Percentiles rank a stretch among this genome's conserved stretches.
phyloP scores from a whole-genome alignment of 1,140 invertebrate genomes.

The Kradibia gibbosae region DNA sequence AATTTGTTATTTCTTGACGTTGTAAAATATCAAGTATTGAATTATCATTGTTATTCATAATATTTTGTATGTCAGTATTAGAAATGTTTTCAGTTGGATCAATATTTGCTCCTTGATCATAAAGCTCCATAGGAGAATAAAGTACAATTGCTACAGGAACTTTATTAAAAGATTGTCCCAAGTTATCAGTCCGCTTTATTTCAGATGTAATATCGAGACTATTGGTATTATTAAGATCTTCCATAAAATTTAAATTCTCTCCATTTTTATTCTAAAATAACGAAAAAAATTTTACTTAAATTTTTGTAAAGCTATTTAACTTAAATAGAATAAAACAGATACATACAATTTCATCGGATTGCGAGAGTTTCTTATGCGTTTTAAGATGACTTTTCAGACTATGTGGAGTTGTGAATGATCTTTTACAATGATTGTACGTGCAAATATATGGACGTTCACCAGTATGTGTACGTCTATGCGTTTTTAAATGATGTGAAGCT shows the following conservation, averaged over 20 bases:
- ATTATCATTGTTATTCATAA: conserved; percentile 51
- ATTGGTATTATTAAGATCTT: conserved; percentile 48
- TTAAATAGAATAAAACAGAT: conserved; percentile 28
- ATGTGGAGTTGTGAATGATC: conserved; percentile 86
- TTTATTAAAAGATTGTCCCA: conserved; percentile 42
- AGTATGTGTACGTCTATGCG: conserved; percentile 77
- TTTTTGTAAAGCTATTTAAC: not conserved
- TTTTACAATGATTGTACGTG: conserved; percentile 79
- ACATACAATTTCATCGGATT: conserved; percentile 59
- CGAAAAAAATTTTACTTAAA: conserved; percentile 18
- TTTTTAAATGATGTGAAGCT: conserved; percentile 94
- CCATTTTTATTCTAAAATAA: conserved; percentile 42
- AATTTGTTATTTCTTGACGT: conserved; percentile 44
- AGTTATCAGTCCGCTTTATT: conserved; percentile 52
- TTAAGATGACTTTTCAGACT: conserved; percentile 86
- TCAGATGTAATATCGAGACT: conserved; percentile 47
- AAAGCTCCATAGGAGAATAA: conserved; percentile 46
- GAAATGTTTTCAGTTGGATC: conserved; percentile 28
- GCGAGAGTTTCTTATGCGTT: conserved; percentile 70
- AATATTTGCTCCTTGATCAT: conserved; percentile 21
- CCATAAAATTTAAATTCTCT: conserved; percentile 31
- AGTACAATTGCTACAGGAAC: conserved; percentile 49
- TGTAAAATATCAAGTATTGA: conserved; percentile 43
- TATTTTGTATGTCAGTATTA: conserved; percentile 48
- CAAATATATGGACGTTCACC: conserved; percentile 87